Evolutionary conservation across 2,113 vertebrate genomes (phyloP).

Genomic region (Puma concolor): DNA sequence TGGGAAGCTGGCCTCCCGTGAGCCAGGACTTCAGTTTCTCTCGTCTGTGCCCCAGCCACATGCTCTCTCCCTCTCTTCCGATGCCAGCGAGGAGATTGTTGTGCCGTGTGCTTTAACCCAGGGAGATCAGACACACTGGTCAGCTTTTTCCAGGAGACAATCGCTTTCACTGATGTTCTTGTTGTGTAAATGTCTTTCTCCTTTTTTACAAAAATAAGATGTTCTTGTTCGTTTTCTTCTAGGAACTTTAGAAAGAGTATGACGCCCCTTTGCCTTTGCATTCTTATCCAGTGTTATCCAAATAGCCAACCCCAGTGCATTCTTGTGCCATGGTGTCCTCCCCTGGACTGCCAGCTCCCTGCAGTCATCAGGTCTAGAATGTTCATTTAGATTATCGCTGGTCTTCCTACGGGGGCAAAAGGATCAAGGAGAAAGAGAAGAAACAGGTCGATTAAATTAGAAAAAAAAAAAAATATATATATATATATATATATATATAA

Average conservation of each 20-base stretch:
- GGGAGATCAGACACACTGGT: slow-evolving; percentile 76
- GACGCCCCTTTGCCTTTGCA: slow-evolving; percentile 68
- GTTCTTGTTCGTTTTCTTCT: slow-evolving; percentile 70
- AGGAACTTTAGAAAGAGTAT: slow-evolving; percentile 69
- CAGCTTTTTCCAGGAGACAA: slow-evolving; percentile 83
- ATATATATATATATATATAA: background rate
- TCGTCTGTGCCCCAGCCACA: slow-evolving; percentile 80
- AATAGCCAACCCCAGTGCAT: background rate
- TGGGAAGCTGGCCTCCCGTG: slow-evolving; percentile 82
- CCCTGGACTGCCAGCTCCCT: slow-evolving; percentile 24
- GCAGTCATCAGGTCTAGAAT: background rate
- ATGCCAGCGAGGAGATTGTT: slow-evolving; percentile 75
- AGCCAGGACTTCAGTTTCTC: slow-evolving; percentile 77
- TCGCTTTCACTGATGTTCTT: slow-evolving; percentile 74
- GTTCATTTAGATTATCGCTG: background rate
- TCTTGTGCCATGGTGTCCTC: slow-evolving; percentile 50
- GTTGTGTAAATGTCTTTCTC: slow-evolving; percentile 73
- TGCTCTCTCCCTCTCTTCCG: slow-evolving; percentile 77
- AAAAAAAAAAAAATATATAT: background rate
- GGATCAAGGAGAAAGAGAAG: background rate
- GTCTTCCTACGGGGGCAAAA: slow-evolving; percentile 50
- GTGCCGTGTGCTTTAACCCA: slow-evolving; percentile 72
- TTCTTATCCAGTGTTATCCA: slow-evolving; percentile 43
- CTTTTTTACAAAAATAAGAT: slow-evolving; percentile 65
- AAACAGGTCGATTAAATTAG: slow-evolving; percentile 6